Conservation (phyloP, 2,797 vertebrate species). For the Ambastaia sidthimunki region DNA sequence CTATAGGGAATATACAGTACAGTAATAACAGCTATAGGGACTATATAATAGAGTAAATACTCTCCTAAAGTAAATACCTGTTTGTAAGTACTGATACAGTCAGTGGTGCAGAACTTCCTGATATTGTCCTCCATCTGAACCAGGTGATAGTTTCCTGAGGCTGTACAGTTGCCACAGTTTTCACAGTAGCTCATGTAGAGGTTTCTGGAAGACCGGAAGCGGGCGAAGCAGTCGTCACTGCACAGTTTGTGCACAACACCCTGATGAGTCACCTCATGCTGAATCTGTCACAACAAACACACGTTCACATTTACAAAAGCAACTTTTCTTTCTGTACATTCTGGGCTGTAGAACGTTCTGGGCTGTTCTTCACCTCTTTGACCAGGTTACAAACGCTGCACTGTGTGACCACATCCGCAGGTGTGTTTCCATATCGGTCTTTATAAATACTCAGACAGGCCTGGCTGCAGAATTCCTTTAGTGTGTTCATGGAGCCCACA, state of each 20-base stretch:
- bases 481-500: slow-evolving; percentile 79
- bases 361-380: slow-evolving; percentile 81
- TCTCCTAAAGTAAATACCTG: slow-evolving; percentile 76
- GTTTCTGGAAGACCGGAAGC: slow-evolving; percentile 92
- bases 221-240: slow-evolving; percentile 91
- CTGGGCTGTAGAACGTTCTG: neutral
- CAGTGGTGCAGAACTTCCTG: slow-evolving; percentile 92
- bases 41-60: neutral
- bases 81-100: slow-evolving; percentile 89
- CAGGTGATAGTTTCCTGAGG: slow-evolving; percentile 86
- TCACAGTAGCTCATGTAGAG: slow-evolving; percentile 98
- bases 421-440: slow-evolving; percentile 82
- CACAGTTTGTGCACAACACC: slow-evolving; percentile 93
- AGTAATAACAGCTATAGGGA: neutral
- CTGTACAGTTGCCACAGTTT: slow-evolving; percentile 91
- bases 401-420: slow-evolving; percentile 76
- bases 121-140: slow-evolving; percentile 89
- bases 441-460: slow-evolving; percentile 89
- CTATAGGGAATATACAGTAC: no score
- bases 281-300: slow-evolving; percentile 76
- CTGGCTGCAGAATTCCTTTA: slow-evolving; percentile 94
- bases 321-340: neutral
- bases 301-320: neutral
- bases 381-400: slow-evolving; percentile 92
- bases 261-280: slow-evolving; percentile 96